Conservation (phyloP, 2,888 invertebrate species). For the Phengaris alcon region DNA sequence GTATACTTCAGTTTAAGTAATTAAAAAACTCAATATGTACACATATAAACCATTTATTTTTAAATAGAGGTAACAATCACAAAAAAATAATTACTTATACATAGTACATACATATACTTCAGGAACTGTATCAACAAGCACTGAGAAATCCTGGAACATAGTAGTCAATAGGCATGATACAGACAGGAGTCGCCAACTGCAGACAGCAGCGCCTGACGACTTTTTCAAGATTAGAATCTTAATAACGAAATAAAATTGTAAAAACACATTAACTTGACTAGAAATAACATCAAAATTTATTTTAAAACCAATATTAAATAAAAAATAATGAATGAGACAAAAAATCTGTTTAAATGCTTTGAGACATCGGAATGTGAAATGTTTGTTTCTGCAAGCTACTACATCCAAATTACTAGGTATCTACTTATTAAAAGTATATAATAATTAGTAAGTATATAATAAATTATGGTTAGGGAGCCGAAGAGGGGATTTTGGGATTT, state of each 20-base stretch:
- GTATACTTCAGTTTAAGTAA: background rate
- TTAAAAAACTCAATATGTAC: background rate
- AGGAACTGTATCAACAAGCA: too few species aligned
- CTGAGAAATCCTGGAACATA: background rate
- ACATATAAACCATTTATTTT: slow-evolving; percentile 2
- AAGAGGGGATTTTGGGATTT: too few species aligned
- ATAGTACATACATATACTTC: too few species aligned
- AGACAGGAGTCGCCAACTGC: too few species aligned
- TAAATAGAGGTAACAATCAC: slow-evolving; percentile 9
- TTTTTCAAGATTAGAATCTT: background rate
- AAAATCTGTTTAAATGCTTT: background rate
- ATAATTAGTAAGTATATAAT: too few species aligned
- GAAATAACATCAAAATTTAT: slow-evolving; percentile 1
- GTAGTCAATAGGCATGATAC: background rate
- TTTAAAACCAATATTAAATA: background rate
- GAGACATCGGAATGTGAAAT: background rate
- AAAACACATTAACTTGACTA: slow-evolving; percentile 2
- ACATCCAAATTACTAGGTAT: too few species aligned
- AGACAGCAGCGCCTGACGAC: background rate
- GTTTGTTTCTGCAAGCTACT: background rate
- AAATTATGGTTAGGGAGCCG: too few species aligned
- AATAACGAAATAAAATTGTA: background rate
- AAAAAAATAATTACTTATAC: background rate
- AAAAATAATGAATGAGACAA: background rate
- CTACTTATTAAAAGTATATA: too few species aligned